These are phyloP conservation scores for Chelon auratus DNA, from an alignment of 2,797 vertebrate species.

Conservation along the genomic window DNA sequence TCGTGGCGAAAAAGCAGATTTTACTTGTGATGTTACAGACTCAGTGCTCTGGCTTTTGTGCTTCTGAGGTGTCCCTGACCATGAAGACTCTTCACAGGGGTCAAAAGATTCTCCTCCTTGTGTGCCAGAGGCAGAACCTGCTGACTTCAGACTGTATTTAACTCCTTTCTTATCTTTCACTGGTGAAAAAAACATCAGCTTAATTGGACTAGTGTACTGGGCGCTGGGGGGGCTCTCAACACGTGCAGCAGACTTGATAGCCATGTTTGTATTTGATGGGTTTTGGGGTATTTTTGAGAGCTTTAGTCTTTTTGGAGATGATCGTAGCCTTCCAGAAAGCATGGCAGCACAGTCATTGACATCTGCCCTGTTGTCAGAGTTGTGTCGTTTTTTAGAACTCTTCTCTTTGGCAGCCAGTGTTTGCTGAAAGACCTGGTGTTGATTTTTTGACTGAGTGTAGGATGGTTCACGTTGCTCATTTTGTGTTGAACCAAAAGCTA, in stretches of 20 bases:
- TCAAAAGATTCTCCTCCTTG: slow-evolving; percentile 82
- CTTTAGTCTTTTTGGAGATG: slow-evolving; percentile 62
- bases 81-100: slow-evolving; percentile 79
- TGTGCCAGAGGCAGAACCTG: slow-evolving; percentile 76
- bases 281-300: slow-evolving; percentile 26
- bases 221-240: slow-evolving; percentile 52
- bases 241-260: slow-evolving; percentile 22
- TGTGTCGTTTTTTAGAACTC: slow-evolving; percentile 32
- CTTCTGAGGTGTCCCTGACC: slow-evolving; percentile 76
- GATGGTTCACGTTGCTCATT: slow-evolving; percentile 34
- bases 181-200: slow-evolving; percentile 96
- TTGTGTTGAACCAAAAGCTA: slow-evolving; percentile 25
- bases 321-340: slow-evolving; percentile 46
- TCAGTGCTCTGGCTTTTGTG: slow-evolving; percentile 54
- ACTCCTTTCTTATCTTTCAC: slow-evolving; percentile 89
- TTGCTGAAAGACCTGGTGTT: slow-evolving; percentile 21
- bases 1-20: slow-evolving; percentile 39
- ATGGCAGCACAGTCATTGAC: slow-evolving; percentile 25
- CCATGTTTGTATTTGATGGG: slow-evolving; percentile 16
- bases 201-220: slow-evolving; percentile 93
- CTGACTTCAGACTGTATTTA: slow-evolving; percentile 93
- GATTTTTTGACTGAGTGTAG: slow-evolving; percentile 27
- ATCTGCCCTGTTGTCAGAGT: slow-evolving; percentile 43
- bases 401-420: slow-evolving; percentile 33
- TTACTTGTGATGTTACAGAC: slow-evolving; percentile 30